A percentile compares a stretch with the other conserved stretches of the same genome.
Evolutionary conservation across 2,888 invertebrate genomes (phyloP).

Genomic region (Polydrusus cervinus): DNA sequence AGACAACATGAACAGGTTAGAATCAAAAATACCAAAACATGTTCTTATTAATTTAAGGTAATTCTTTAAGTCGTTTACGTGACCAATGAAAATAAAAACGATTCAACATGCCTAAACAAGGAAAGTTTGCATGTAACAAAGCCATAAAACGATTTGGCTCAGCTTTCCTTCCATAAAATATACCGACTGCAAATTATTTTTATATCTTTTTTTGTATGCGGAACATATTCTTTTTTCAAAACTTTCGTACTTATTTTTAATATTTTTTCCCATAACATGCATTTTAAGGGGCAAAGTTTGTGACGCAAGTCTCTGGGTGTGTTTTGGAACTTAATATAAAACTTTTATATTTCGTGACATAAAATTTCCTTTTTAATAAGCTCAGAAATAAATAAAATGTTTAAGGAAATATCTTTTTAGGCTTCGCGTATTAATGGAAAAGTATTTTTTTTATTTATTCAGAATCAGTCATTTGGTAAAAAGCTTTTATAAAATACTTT

Average conservation of each 20-base stretch:
- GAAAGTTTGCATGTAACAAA: slow-evolving; percentile 46
- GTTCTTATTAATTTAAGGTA: slow-evolving; percentile 34
- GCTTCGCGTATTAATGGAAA: neutral
- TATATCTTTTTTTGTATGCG: slow-evolving; percentile 37
- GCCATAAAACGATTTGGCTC: slow-evolving; percentile 49
- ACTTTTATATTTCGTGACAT: slow-evolving; percentile 10
- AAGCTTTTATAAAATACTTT: no score
- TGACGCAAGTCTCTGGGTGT: slow-evolving; percentile 7
- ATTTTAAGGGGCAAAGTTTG: slow-evolving; percentile 13
- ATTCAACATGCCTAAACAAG: slow-evolving; percentile 40
- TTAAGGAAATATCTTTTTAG: neutral
- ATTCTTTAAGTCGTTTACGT: slow-evolving; percentile 35
- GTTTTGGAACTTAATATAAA: slow-evolving; percentile 16
- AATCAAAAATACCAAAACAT: slow-evolving; percentile 27
- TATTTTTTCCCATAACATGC: slow-evolving; percentile 11
- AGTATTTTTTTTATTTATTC: no score
- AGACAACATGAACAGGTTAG: slow-evolving; percentile 2
- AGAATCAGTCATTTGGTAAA: no score
- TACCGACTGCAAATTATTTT: slow-evolving; percentile 45
- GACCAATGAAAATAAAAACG: slow-evolving; percentile 38
- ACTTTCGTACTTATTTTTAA: slow-evolving; percentile 28
- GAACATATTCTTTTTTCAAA: slow-evolving; percentile 25
- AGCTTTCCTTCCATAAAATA: slow-evolving; percentile 43
- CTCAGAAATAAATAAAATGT: neutral
- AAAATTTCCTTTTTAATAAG: slow-evolving; percentile 10